A percentile compares a stretch with the other conserved stretches of the same genome.
phyloP scores from a whole-genome alignment of 2,888 invertebrate species.

The Cheilosia soror region DNA sequence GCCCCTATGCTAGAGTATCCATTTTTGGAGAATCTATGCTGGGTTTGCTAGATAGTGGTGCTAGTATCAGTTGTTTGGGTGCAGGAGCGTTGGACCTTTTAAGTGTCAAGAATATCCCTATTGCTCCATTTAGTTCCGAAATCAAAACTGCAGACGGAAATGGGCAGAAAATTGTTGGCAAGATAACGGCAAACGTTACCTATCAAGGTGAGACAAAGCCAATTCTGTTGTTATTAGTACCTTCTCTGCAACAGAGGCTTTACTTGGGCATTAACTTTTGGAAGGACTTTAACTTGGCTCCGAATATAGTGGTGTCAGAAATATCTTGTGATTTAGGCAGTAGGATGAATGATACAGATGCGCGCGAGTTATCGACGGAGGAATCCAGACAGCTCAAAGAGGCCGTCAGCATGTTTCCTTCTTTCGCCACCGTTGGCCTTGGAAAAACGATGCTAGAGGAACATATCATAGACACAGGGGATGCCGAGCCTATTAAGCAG shows the following conservation, averaged over 20 bases:
- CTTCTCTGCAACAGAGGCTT: conserved; percentile 40
- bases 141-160: conserved; percentile 58
- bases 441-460: conserved; percentile 64
- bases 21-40: conserved; percentile 18
- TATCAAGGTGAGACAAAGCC: conserved; percentile 19
- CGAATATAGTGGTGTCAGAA: background rate
- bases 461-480: conserved; percentile 55
- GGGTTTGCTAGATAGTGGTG: conserved; percentile 54
- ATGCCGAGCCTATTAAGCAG: no score
- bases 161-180: conserved; percentile 34
- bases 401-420: conserved; percentile 47
- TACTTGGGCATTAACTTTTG: conserved; percentile 63
- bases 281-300: conserved; percentile 18
- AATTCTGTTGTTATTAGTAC: conserved; percentile 3
- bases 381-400: conserved; percentile 4
- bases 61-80: conserved; percentile 55
- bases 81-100: conserved; percentile 15
- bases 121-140: conserved; percentile 14
- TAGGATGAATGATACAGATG: background rate
- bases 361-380: conserved; percentile 5
- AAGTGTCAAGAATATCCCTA: background rate
- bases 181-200: background rate
- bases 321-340: no score
- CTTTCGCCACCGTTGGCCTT: conserved; percentile 51
- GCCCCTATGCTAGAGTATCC: conserved; percentile 31